Evolutionary conservation across 2,113 vertebrate genomes (phyloP).

Genomic region (Grammomys surdaster): DNA sequence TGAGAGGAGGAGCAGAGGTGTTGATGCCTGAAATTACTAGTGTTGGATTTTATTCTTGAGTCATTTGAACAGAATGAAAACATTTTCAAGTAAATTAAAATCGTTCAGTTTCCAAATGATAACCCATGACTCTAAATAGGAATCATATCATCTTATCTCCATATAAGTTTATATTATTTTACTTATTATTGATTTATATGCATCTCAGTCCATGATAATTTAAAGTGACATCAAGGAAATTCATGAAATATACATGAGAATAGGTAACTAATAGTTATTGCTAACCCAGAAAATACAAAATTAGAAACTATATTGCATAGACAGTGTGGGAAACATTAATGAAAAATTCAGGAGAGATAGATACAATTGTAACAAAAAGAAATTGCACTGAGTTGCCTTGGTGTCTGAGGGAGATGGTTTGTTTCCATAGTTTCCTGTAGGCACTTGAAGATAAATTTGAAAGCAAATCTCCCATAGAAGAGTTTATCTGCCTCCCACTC

Average conservation of each 20-base stretch:
- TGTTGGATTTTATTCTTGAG: not conserved
- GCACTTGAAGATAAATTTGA: not conserved
- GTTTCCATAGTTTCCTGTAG: not conserved
- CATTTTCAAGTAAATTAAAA: not conserved
- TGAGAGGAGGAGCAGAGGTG: not conserved
- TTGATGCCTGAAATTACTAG: not conserved
- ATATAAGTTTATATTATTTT: not conserved
- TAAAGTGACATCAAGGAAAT: not conserved
- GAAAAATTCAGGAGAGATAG: not conserved
- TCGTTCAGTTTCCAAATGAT: not conserved
- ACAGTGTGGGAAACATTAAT: not conserved
- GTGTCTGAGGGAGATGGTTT: not conserved
- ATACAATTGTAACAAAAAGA: not conserved
- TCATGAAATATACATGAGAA: not conserved
- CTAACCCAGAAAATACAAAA: not conserved
- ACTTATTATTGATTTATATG: constrained; percentile 8
- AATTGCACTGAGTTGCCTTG: not conserved
- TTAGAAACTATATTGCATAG: not conserved
- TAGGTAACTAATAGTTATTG: not conserved
- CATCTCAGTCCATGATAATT: not conserved
- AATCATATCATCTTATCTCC: not conserved
- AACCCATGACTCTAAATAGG: not conserved
- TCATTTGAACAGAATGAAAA: not conserved
- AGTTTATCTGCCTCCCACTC: no score
- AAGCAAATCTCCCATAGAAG: not conserved